Percentiles rank a stretch among this genome's conserved stretches.
phyloP scores from a whole-genome alignment of 2,888 invertebrate species.

The Amphipyra berbera region DNA sequence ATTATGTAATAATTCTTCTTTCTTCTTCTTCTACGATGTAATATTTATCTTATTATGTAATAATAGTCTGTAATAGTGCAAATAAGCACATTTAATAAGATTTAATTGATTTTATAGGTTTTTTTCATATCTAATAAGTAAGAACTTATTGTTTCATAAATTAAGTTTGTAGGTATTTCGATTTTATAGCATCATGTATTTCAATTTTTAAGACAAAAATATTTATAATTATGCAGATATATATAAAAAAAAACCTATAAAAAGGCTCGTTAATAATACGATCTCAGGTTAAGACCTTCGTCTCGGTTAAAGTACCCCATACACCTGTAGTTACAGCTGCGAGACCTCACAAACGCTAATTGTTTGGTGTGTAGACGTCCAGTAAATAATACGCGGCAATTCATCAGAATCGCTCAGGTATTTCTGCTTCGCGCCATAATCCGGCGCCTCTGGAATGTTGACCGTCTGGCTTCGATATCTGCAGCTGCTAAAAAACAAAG shows the following conservation, averaged over 20 bases:
- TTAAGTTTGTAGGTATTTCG: not conserved
- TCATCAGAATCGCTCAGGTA: constrained; percentile 84
- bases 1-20: no score
- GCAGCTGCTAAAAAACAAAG: constrained; percentile 69
- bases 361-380: constrained; percentile 62
- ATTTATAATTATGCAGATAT: constrained; percentile 18
- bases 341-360: constrained; percentile 51
- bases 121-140: no score
- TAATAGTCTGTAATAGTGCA: no score
- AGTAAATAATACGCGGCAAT: constrained; percentile 80
- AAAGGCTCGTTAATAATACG: constrained; percentile 31
- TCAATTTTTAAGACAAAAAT: not conserved
- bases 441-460: constrained; percentile 83
- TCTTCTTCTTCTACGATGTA: no score
- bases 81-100: no score
- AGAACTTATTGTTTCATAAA: no score
- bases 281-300: constrained; percentile 24
- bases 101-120: not conserved
- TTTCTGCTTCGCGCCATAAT: constrained; percentile 87
- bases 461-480: constrained; percentile 79
- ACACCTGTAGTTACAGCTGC: constrained; percentile 42
- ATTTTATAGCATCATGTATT: not conserved
- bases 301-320: constrained; percentile 22
- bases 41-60: no score
- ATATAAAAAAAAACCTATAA: constrained; percentile 29